Evolutionary conservation across 1,140 invertebrate species (phyloP).

Genomic region (Helicoverpa zea): DNA sequence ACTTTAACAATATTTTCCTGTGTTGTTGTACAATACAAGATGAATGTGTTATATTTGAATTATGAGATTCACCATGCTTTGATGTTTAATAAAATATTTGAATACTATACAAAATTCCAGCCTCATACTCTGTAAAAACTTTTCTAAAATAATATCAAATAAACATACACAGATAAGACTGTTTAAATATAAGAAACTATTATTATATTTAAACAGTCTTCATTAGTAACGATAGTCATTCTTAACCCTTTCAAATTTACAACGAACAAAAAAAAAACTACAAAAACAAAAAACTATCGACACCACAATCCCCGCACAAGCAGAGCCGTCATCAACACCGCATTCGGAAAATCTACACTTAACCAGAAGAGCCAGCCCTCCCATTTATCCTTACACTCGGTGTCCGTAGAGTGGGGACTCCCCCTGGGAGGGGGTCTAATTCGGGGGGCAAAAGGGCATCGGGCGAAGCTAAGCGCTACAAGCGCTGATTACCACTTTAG

Average conservation of each 20-base stretch:
- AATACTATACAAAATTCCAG: too few relatives aligned
- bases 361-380: slow-evolving; percentile 86
- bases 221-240: too few relatives aligned
- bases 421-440: slow-evolving; percentile 63
- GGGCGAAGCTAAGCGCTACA: slow-evolving; percentile 74
- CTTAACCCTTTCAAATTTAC: background rate
- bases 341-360: slow-evolving; percentile 87
- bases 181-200: too few relatives aligned
- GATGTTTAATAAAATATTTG: too few relatives aligned
- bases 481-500: slow-evolving; percentile 68
- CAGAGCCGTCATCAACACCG: slow-evolving; percentile 85
- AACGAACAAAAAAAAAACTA: background rate
- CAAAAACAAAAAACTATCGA: background rate
- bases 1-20: too few relatives aligned
- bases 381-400: slow-evolving; percentile 86
- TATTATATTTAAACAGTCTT: too few relatives aligned
- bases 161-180: too few relatives aligned
- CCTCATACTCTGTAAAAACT: too few relatives aligned
- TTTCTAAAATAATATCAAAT: too few relatives aligned
- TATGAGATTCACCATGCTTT: too few relatives aligned
- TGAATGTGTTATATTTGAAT: too few relatives aligned
- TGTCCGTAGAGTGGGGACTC: slow-evolving; percentile 70
- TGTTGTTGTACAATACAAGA: too few relatives aligned
- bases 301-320: slow-evolving; percentile 57
- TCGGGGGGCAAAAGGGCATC: slow-evolving; percentile 79